These are phyloP conservation scores for Chinchilla lanigera DNA, from an alignment of 2,113 vertebrate species.

Conservation along the genomic window DNA sequence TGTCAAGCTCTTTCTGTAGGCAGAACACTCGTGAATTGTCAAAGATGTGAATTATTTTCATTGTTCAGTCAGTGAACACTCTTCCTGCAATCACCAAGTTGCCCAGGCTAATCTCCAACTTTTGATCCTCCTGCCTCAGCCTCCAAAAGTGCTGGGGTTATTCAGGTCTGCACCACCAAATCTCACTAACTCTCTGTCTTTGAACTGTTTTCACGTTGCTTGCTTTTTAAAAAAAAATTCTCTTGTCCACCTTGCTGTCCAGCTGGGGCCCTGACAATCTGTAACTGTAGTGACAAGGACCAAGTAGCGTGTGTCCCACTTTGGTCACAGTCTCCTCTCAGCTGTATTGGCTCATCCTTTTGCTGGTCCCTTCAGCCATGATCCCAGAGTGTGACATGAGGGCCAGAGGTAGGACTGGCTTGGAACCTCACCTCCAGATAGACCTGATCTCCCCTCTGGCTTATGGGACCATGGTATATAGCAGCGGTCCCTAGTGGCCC, in stretches of 20 bases:
- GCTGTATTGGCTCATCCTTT: background rate
- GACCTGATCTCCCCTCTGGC: background rate
- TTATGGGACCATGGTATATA: background rate
- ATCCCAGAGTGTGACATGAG: background rate
- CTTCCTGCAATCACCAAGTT: background rate
- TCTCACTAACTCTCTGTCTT: background rate
- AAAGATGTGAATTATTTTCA: background rate
- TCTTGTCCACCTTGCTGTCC: background rate
- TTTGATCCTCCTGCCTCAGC: background rate
- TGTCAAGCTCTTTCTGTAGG: background rate
- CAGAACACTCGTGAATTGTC: background rate
- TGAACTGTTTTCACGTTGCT: background rate
- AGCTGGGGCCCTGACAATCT: too few species aligned
- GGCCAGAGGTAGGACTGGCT: background rate
- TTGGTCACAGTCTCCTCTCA: background rate
- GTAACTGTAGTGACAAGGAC: background rate
- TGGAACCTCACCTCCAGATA: rapidly evolving
- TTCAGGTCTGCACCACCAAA: background rate
- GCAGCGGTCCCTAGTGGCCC: too few species aligned
- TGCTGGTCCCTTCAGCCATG: background rate
- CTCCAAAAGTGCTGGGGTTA: background rate
- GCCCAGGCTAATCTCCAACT: background rate
- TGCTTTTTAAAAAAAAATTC: rapidly evolving
- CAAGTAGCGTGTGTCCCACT: rapidly evolving
- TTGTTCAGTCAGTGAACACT: background rate